Base-by-base conservation (phyloP, 2,888 invertebrate genomes). In the Parnassius apollo region DNA sequence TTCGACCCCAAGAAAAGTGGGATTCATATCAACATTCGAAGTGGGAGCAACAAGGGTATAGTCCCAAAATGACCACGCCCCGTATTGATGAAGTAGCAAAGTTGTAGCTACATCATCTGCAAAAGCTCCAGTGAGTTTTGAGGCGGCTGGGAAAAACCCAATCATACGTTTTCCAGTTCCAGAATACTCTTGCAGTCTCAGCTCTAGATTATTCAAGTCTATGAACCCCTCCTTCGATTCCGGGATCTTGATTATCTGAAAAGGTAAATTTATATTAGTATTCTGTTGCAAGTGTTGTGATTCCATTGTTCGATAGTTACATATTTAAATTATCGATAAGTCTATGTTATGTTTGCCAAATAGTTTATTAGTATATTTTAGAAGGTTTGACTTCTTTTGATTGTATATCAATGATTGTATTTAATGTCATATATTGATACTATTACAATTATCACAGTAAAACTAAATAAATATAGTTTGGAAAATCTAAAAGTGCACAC, bases 51-150 rank as follows among this genome's bases (percentile, higher is more conserved):
- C 96, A 3, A 96, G 93, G 9, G 97, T 97, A 78, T 96, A 98
- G 82, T 98, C 98, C 97, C 98, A 98, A 77, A 98, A 95, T 3
- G 97, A 94, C 69, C 96, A 92, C 0, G 97, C 97, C 9, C 96
- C 96, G 77, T 96, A 95, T 63, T 93, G 95, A 76, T 98, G 97
- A 12, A 98, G 92, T 4, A 97, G 88, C 13, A 95, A 86, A 0
- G 97, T 97, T 9, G 98, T 95, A 0, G 95, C 95, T 2, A 96
- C 94, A 74, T 97, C 96, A 85, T 97, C 97, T 51, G 95, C 94
- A 46, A 97, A 78, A n/a, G 96, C 95, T 9, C 98, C 98, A 0
- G 97, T 97, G n/a, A 97, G 93, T 78, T 96, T 97, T 25, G 97
- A 97, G 2, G 96, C 96, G 0, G 96, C 96, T 35, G 95, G 94